Evolutionary conservation across 2,113 vertebrate genomes (phyloP).

Genomic region (Chaetorhynchus papuensis): DNA sequence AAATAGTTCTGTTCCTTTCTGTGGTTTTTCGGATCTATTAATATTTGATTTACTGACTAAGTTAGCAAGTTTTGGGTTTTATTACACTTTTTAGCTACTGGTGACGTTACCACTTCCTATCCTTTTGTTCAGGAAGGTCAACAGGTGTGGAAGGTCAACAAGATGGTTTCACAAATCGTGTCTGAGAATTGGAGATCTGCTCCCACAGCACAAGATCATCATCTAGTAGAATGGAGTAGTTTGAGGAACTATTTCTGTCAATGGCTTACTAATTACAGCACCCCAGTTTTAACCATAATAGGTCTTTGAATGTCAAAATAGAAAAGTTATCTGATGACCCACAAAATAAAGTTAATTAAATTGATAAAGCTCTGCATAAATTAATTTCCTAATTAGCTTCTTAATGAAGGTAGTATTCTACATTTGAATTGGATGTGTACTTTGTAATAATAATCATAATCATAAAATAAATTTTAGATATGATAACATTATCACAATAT

Average conservation of each 20-base stretch:
- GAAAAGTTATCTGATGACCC: slow-evolving; percentile 26
- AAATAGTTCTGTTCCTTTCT: not conserved
- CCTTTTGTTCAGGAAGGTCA: not conserved
- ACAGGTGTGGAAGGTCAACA: not conserved
- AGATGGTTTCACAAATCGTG: not conserved
- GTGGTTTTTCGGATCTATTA: not conserved
- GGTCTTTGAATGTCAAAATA: slow-evolving; percentile 21
- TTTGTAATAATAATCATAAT: not conserved
- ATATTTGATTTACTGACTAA: not conserved
- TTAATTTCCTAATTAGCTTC: slow-evolving; percentile 26
- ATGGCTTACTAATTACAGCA: not conserved
- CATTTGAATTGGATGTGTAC: not conserved
- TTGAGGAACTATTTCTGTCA: slow-evolving; percentile 1
- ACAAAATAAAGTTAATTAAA: slow-evolving; percentile 37
- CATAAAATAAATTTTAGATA: not conserved
- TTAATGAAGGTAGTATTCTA: slow-evolving; percentile 6
- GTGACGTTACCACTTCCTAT: not conserved
- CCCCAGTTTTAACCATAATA: slow-evolving; percentile 6
- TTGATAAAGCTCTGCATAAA: slow-evolving; percentile 20
- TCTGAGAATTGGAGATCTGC: not conserved
- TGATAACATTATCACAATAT: not conserved
- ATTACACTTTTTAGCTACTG: not conserved
- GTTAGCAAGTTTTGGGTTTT: not conserved
- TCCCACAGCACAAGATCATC: not conserved
- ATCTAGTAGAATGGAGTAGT: not conserved